phyloP scores from a whole-genome alignment of 2,113 vertebrate genomes.

The Scomber japonicus region DNA sequence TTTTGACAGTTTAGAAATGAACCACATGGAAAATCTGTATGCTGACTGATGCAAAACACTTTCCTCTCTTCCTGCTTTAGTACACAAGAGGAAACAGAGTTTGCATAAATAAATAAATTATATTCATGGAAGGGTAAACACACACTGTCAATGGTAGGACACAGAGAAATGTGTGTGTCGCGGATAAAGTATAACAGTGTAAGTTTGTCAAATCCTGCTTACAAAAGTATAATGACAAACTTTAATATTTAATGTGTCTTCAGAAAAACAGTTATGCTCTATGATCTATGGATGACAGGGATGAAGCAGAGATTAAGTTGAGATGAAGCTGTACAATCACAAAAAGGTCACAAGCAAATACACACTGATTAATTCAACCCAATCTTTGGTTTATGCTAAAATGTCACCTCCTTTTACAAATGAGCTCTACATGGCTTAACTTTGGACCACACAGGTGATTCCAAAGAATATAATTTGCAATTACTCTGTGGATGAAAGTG shows the following conservation, averaged over 20 bases:
- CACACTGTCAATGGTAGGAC: neutral
- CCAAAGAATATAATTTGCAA: conserved; percentile 25
- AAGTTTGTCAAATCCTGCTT: neutral
- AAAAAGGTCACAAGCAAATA: conserved; percentile 10
- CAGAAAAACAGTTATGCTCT: too few species aligned
- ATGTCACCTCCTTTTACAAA: conserved; percentile 11
- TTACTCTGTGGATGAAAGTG: neutral
- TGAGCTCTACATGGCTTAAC: neutral
- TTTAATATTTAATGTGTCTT: too few species aligned
- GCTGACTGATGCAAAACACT: conserved; percentile 30
- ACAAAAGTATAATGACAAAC: neutral
- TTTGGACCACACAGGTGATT: conserved; percentile 12
- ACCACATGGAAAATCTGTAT: neutral
- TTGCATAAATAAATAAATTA: conserved; percentile 13
- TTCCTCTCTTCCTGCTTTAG: neutral
- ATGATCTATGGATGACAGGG: neutral
- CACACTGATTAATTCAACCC: neutral
- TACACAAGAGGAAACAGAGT: neutral
- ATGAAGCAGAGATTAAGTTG: neutral
- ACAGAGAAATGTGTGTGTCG: neutral
- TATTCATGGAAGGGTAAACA: neutral
- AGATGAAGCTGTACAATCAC: neutral
- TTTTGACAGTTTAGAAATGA: neutral
- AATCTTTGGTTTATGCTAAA: neutral
- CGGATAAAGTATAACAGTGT: too few species aligned